Evolutionary conservation across 2,797 vertebrate genomes (phyloP).

Genomic region (Gephyroberyx darwinii): DNA sequence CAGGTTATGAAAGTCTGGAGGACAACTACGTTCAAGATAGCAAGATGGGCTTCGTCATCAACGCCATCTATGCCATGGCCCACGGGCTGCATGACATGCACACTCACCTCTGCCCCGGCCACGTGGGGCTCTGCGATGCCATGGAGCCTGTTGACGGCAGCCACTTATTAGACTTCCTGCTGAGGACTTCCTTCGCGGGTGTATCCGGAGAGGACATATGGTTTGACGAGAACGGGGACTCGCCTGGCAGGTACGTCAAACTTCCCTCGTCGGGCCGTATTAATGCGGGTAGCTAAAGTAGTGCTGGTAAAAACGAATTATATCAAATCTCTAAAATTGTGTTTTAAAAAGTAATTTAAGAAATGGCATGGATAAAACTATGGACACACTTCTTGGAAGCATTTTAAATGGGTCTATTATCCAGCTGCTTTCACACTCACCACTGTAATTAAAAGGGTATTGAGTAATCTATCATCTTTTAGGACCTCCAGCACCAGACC

Average conservation of each 20-base stretch:
- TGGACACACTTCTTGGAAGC: no score
- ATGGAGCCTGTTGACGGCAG: slow-evolving; percentile 96
- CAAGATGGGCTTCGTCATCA: slow-evolving; percentile 99
- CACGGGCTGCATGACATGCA: slow-evolving; percentile 97
- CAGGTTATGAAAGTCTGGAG: slow-evolving; percentile 95
- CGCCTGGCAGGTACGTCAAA: slow-evolving; percentile 92
- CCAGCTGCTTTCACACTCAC: not conserved
- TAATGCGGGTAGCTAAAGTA: not conserved
- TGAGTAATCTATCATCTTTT: not conserved
- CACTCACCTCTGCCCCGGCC: slow-evolving; percentile 85
- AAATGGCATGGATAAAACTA: no score
- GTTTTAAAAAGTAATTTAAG: no score
- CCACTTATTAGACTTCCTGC: slow-evolving; percentile 92
- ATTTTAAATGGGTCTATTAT: no score
- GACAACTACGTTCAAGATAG: slow-evolving; percentile 99
- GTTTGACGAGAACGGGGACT: slow-evolving; percentile 97
- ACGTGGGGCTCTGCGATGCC: slow-evolving; percentile 90
- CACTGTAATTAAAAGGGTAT: not conserved
- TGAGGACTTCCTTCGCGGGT: slow-evolving; percentile 91
- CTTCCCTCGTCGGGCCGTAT: not conserved
- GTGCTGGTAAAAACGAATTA: not conserved
- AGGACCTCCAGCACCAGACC: not conserved
- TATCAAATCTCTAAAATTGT: not conserved
- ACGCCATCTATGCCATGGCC: slow-evolving; percentile 98
- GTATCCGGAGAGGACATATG: slow-evolving; percentile 96